These are phyloP conservation scores for Pheucticus melanocephalus DNA, from an alignment of 2,113 vertebrate genomes.

Conservation along the genomic window DNA sequence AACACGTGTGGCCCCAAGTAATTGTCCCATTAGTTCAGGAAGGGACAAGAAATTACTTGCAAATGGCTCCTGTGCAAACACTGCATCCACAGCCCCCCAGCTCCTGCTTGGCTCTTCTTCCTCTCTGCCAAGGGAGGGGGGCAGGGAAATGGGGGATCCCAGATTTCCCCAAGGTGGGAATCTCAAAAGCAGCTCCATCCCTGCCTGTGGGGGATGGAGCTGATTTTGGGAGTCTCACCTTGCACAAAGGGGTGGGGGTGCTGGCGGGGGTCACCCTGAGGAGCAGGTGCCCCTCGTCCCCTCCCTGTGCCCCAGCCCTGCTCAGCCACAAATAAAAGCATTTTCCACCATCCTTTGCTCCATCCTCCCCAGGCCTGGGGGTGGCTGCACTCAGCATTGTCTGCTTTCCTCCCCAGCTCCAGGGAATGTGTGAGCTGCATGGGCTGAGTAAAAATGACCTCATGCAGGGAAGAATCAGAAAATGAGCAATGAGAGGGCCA, in stretches of 20 bases:
- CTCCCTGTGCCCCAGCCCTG: background rate
- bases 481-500: background rate
- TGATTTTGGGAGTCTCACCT: too few relatives aligned
- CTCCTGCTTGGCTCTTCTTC: background rate
- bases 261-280: background rate
- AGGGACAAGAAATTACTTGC: conserved; percentile 18
- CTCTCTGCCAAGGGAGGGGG: background rate
- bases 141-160: background rate
- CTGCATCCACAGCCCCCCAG: background rate
- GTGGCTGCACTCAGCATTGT: background rate
- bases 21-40: conserved; percentile 54
- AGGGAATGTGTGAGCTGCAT: background rate
- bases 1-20: background rate
- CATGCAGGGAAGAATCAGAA: conserved; percentile 19
- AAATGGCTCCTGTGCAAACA: conserved; percentile 10
- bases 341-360: background rate
- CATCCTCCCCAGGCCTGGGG: background rate
- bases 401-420: background rate
- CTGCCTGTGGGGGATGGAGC: background rate
- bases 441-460: conserved; percentile 20
- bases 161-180: background rate
- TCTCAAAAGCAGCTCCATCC: fast-evolving
- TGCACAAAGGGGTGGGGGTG: fast-evolving
- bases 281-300: background rate
- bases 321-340: background rate